phyloP scores from a whole-genome alignment of 2,797 vertebrate genomes.

The Rhynchotus rufescens region DNA sequence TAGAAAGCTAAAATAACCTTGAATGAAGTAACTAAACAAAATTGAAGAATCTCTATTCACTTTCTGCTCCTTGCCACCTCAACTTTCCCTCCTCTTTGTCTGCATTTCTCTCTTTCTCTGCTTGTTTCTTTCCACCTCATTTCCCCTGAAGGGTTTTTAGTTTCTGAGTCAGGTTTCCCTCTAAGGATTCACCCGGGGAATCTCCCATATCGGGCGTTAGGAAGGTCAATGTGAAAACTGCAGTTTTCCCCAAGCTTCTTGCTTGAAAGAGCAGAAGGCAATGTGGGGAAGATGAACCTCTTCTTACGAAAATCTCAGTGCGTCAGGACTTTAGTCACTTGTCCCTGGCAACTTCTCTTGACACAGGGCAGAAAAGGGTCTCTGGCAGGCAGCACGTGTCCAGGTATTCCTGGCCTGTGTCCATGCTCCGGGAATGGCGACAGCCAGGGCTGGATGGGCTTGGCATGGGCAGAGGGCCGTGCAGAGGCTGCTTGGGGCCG shows the following conservation, averaged over 20 bases:
- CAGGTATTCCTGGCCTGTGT: background rate
- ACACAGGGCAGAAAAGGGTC: background rate
- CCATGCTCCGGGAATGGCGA: too few species aligned
- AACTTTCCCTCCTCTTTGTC: background rate
- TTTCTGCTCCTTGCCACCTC: background rate
- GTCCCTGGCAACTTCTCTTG: background rate
- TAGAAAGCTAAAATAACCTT: background rate
- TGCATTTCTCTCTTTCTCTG: background rate
- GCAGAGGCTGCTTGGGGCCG: too few species aligned
- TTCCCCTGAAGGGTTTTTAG: background rate
- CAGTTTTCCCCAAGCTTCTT: background rate
- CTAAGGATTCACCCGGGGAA: background rate
- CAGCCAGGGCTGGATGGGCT: background rate
- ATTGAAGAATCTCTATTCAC: background rate
- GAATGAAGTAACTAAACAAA: background rate
- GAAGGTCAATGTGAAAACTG: background rate
- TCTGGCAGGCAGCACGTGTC: background rate
- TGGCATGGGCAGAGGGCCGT: too few species aligned
- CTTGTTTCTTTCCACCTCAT: background rate
- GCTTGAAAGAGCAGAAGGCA: background rate
- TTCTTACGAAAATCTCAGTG: background rate
- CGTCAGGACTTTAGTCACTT: background rate
- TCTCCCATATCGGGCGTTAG: background rate
- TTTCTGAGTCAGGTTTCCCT: background rate
- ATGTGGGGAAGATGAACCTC: background rate